Evolutionary conservation across 2,888 invertebrate species (phyloP).

Genomic region (Onthophagus sagittarius): DNA sequence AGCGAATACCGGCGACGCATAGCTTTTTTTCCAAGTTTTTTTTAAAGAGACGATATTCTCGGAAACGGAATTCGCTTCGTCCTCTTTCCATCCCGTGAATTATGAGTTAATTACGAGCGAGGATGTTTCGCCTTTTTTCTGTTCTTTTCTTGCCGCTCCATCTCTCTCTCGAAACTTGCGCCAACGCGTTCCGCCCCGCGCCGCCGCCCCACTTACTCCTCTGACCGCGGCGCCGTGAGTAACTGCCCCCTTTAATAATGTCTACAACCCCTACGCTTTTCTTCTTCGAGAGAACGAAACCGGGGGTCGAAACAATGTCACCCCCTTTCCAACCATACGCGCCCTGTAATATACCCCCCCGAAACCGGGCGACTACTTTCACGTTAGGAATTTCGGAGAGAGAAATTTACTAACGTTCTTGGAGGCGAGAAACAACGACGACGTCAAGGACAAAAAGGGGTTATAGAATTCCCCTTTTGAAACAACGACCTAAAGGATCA

Average conservation of each 20-base stretch:
- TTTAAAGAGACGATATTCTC: background rate
- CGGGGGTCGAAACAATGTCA: slow-evolving; percentile 10
- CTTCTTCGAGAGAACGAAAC: background rate
- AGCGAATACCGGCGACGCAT: slow-evolving; percentile 7
- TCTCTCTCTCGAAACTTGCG: background rate
- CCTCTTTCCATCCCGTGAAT: slow-evolving; percentile 7
- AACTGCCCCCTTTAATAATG: slow-evolving; percentile 47
- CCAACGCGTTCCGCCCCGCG: background rate
- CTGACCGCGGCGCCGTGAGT: slow-evolving; percentile 45
- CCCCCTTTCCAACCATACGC: slow-evolving; percentile 1
- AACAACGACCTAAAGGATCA: background rate
- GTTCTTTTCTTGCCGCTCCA: no score
- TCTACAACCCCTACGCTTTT: slow-evolving; percentile 31
- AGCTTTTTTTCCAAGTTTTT: background rate
- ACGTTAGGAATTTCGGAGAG: background rate
- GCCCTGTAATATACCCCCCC: background rate
- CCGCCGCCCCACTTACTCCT: background rate
- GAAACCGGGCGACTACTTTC: background rate
- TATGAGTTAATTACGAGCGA: slow-evolving; percentile 6
- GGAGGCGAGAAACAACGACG: background rate
- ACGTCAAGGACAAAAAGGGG: background rate
- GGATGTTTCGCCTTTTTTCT: background rate
- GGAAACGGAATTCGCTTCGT: slow-evolving; percentile 1
- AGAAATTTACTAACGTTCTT: background rate
- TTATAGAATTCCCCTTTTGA: background rate